phyloP scores from a whole-genome alignment of 2,797 vertebrate species.

The Spinibarbus caldwelli region DNA sequence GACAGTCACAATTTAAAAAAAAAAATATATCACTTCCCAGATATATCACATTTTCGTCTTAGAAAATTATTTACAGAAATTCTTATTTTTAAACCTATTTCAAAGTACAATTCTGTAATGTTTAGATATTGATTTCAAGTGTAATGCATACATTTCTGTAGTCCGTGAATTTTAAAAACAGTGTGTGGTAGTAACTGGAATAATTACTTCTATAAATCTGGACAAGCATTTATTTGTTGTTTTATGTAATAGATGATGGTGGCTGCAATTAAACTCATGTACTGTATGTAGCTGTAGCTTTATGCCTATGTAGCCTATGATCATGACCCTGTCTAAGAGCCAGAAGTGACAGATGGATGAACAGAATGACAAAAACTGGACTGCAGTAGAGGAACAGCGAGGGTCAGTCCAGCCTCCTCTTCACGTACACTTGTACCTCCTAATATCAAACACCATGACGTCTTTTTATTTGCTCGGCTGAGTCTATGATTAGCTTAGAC shows the following conservation, averaged over 20 bases:
- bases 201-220: not conserved
- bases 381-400: conserved; percentile 26
- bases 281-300: not conserved
- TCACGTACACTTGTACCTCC: conserved; percentile 49
- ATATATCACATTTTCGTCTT: not conserved
- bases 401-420: conserved; percentile 37
- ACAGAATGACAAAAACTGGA: conserved; percentile 50
- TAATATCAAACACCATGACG: conserved; percentile 47
- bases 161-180: not conserved
- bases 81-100: too few relatives aligned
- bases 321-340: conserved; percentile 34
- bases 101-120: not conserved
- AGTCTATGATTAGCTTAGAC: conserved; percentile 39
- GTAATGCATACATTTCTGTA: not conserved
- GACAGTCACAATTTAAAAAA: too few relatives aligned
- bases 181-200: not conserved
- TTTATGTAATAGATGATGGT: not conserved
- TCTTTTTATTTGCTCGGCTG: conserved; percentile 47
- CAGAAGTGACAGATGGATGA: conserved; percentile 59
- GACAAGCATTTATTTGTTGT: not conserved
- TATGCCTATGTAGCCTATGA: conserved; percentile 17
- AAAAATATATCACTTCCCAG: not conserved
- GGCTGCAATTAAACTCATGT: not conserved
- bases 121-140: not conserved
- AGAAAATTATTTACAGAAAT: not conserved